Conservation (phyloP, 1,140 invertebrate species). For the Drosophila equinoxialis region DNA sequence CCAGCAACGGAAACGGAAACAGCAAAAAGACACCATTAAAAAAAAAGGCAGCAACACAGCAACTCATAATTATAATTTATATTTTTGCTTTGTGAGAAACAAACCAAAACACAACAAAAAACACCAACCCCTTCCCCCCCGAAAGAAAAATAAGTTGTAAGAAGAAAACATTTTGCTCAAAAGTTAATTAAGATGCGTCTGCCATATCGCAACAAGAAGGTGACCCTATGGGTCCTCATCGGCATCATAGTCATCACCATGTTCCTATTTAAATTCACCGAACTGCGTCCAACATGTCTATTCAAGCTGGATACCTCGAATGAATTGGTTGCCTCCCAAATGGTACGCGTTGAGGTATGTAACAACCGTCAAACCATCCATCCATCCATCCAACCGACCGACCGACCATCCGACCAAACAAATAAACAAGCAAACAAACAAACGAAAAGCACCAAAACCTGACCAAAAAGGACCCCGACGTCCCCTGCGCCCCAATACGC, state of each 20-base stretch:
- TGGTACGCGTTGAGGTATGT: conserved; percentile 80
- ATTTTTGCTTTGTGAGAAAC: conserved; percentile 19
- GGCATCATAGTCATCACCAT: conserved; percentile 79
- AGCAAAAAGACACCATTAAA: conserved; percentile 18
- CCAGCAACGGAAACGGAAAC: conserved; percentile 22
- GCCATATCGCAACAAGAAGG: conserved; percentile 79
- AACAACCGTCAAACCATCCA: not conserved
- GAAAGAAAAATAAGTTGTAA: too few relatives aligned
- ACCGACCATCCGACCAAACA: not conserved
- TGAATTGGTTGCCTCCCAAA: conserved; percentile 60
- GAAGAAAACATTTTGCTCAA: conserved; percentile 10
- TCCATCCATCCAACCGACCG: too few relatives aligned
- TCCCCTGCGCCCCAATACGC: not conserved
- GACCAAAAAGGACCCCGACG: not conserved
- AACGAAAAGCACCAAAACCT: conserved; percentile 23
- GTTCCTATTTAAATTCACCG: conserved; percentile 82
- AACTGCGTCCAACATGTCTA: conserved; percentile 79
- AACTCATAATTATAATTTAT: conserved; percentile 12
- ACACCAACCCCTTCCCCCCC: too few relatives aligned
- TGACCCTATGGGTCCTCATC: conserved; percentile 79
- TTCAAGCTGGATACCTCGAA: conserved; percentile 72
- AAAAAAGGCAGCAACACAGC: not conserved
- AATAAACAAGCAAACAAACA: not conserved
- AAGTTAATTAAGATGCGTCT: conserved; percentile 62
- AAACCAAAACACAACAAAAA: too few relatives aligned